Evolutionary conservation across 2,113 vertebrate genomes (phyloP).

Genomic region (Tauraco erythrolophus): DNA sequence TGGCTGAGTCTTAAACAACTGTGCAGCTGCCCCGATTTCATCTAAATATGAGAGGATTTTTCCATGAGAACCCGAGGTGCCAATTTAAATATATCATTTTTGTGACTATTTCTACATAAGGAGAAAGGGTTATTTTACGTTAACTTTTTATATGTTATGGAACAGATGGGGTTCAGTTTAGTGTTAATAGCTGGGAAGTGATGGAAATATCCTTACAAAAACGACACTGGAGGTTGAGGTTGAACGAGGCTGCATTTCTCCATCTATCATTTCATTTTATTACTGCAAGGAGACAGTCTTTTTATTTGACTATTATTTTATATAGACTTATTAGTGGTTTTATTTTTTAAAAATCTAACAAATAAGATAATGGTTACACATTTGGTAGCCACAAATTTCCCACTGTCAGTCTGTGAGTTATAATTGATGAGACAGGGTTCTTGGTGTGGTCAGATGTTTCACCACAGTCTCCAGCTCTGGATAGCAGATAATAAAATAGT

Average conservation of each 20-base stretch:
- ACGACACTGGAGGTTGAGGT: neutral
- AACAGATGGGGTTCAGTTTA: neutral
- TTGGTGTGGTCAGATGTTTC: neutral
- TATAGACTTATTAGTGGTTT: neutral
- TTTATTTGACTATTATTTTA: slow-evolving; percentile 23
- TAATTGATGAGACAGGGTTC: neutral
- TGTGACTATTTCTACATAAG: neutral
- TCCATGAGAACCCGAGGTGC: neutral
- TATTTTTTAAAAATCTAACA: neutral
- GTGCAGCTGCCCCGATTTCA: neutral
- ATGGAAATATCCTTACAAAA: neutral
- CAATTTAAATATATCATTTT: neutral
- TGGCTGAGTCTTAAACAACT: neutral
- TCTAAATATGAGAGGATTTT: neutral
- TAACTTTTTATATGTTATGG: neutral
- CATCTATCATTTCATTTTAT: slow-evolving; percentile 10
- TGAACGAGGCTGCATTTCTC: neutral
- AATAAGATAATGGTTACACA: neutral
- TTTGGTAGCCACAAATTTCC: neutral
- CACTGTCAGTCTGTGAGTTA: neutral
- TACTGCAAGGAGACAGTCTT: neutral
- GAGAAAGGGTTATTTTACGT: neutral
- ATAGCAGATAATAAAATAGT: neutral
- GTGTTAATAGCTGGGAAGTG: neutral
- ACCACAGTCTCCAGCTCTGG: neutral